Conservation (phyloP, 2,797 vertebrate genomes). For the Gastrophryne carolinensis region DNA sequence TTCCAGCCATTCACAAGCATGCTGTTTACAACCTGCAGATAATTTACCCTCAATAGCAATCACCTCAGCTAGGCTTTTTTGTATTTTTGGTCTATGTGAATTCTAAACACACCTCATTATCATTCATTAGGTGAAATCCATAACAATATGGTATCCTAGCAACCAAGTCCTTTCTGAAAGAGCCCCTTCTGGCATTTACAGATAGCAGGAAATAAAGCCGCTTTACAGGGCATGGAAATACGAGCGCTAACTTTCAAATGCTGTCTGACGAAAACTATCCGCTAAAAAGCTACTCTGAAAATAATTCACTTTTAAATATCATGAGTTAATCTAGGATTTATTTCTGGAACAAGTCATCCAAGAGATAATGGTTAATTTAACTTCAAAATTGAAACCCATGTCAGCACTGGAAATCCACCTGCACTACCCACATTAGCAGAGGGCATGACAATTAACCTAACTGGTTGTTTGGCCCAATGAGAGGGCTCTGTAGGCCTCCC, state of each 20-base stretch:
- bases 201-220: slow-evolving; percentile 39
- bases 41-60: neutral
- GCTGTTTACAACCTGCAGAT: neutral
- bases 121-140: slow-evolving; percentile 55
- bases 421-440: too few relatives aligned
- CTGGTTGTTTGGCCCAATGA: too few relatives aligned
- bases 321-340: neutral
- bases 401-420: too few relatives aligned
- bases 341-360: too few relatives aligned
- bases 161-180: slow-evolving; percentile 55
- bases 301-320: neutral
- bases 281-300: neutral
- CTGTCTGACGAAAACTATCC: neutral
- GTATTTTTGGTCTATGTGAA: neutral
- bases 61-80: neutral
- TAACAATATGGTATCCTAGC: slow-evolving; percentile 62
- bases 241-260: slow-evolving; percentile 2
- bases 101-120: slow-evolving; percentile 54
- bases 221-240: slow-evolving; percentile 14
- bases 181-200: slow-evolving; percentile 52
- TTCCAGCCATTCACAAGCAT: neutral
- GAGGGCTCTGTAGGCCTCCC: too few relatives aligned
- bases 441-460: too few relatives aligned
- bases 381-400: too few relatives aligned
- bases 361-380: too few relatives aligned